Evolutionary conservation across 2,797 vertebrate species (phyloP).

Genomic region (Manis javanica): DNA sequence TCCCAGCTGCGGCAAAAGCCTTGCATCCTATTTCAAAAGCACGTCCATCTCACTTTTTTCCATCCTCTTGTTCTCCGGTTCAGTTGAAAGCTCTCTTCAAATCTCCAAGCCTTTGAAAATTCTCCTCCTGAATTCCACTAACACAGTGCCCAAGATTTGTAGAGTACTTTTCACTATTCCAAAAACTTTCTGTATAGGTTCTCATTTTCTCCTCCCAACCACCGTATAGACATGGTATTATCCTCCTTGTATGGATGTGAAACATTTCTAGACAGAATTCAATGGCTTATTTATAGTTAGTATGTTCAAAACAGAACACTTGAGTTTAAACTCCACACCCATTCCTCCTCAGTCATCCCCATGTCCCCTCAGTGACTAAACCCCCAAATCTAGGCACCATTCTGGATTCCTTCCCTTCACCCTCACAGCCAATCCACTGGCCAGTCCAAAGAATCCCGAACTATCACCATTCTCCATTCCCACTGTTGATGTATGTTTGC

Average conservation of each 20-base stretch:
- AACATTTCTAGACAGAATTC: constrained; percentile 5
- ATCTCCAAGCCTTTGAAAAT: neutral
- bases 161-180: neutral
- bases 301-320: neutral
- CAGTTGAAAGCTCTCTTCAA: neutral
- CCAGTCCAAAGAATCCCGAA: neutral
- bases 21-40: neutral
- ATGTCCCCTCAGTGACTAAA: neutral
- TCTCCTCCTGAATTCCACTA: neutral
- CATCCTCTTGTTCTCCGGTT: neutral
- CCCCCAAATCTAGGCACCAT: neutral
- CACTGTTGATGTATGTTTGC: neutral
- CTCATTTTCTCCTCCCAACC: neutral
- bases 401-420: neutral
- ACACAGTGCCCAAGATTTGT: neutral
- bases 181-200: constrained; percentile 7
- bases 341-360: neutral
- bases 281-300: neutral
- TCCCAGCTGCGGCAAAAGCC: neutral
- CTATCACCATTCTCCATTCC: neutral
- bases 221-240: neutral
- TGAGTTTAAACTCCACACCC: neutral
- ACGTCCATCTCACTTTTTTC: neutral
- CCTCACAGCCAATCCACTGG: neutral
- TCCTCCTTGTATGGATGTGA: neutral